Evolutionary conservation across 2,797 vertebrate species (phyloP), one percentile per base, ranked within the genome.

Genomic region (Chelidonichthys spinosus): DNA sequence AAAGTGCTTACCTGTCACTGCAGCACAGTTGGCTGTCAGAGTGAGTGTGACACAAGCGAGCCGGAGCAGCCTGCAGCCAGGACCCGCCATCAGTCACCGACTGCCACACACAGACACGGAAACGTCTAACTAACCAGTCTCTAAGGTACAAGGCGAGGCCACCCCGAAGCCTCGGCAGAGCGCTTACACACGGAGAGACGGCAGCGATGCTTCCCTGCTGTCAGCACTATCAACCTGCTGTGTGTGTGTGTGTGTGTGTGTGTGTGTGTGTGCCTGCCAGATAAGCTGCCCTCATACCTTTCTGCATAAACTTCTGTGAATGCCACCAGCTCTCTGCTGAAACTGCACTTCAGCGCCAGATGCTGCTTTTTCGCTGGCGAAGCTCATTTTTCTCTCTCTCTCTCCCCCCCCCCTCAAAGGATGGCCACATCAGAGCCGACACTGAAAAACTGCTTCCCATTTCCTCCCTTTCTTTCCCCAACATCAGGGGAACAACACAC

Each of bases 311-410:
- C 90, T 92, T 86, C 86, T 91, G 83, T 90, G 87, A 91, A 92
- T 85, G 91, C 92, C 92, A 92, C 88, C 90, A 91, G 75, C 85
- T 89, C 90, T 85, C 89, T 94, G 89, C 92, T 94, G 94, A 94
- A 92, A 75, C 91, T 91, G 93, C 93, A 93, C 88, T 94, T 94
- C 90, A 81, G 80, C 71, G n/a, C 73, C 88, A 86, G 81, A 91
- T 87, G 90, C 83, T 76, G 79, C 25, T 18, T 72, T 67, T 64
- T 70, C 54, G 90, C 92, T 90, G 87, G 84, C 81, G 59, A 87
- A 85, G 92, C 91, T 92, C 63, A 90, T 85, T 89, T 83, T 81
- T 83, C 64, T 80, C 66, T 81, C 84, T 80, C 81, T 44, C 73
- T 68, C 50, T 43, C 73, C 61, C 72, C 76, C 84, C 81, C 81